phyloP scores from a whole-genome alignment of 1,140 invertebrate species.

The Drosophila tristis region DNA sequence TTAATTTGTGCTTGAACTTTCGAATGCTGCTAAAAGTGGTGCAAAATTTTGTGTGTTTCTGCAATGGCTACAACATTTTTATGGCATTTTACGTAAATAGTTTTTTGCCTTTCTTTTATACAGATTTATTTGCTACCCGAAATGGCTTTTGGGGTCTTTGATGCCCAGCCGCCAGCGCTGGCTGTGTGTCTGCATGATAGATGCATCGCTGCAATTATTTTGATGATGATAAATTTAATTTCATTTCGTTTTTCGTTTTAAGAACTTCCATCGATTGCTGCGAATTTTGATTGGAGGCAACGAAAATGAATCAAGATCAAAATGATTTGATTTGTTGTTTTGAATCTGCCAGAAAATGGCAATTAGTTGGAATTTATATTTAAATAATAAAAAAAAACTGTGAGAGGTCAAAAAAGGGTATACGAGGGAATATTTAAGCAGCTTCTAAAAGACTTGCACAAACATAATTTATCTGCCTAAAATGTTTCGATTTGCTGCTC shows the following conservation, averaged over 20 bases:
- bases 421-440: too few species aligned
- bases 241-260: constrained; percentile 50
- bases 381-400: too few species aligned
- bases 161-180: constrained; percentile 38
- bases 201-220: constrained; percentile 68
- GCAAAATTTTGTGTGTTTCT: constrained; percentile 59
- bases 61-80: constrained; percentile 65
- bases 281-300: constrained; percentile 1
- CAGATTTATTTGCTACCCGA: constrained; percentile 1
- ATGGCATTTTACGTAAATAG: constrained; percentile 74
- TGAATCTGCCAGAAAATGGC: not conserved
- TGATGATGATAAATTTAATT: constrained; percentile 59
- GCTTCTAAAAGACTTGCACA: too few species aligned
- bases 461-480: too few species aligned
- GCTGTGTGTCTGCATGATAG: constrained; percentile 4
- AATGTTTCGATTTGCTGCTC: too few species aligned
- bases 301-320: constrained; percentile 29
- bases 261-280: constrained; percentile 16
- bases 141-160: constrained; percentile 51
- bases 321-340: constrained; percentile 9
- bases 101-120: constrained; percentile 25
- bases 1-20: constrained; percentile 22
- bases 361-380: too few species aligned
- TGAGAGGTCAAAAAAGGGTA: too few species aligned
- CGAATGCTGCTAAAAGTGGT: constrained; percentile 58